These are phyloP conservation scores for Psix sp. DNA, from an alignment of 1,140 invertebrate species.

Conservation along the genomic window DNA sequence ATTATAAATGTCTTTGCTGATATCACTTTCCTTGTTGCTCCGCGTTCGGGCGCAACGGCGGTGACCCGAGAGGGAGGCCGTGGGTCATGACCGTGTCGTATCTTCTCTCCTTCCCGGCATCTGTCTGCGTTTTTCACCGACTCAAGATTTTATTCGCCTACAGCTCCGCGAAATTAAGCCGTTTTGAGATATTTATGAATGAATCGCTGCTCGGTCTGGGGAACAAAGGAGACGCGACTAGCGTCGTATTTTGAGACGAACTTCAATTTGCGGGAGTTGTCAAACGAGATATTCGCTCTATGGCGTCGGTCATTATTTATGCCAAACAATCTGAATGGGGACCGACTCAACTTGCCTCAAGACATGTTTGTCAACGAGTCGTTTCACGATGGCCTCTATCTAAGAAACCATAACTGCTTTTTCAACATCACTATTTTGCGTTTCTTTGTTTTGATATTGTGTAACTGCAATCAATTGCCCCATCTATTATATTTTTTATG, in stretches of 20 bases:
- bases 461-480: background rate
- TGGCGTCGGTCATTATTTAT: slow-evolving; percentile 57
- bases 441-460: background rate
- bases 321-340: slow-evolving; percentile 47
- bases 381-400: slow-evolving; percentile 28
- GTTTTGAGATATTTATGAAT: slow-evolving; percentile 78
- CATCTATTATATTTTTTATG: too few species aligned
- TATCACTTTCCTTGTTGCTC: slow-evolving; percentile 44
- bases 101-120: slow-evolving; percentile 65
- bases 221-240: slow-evolving; percentile 69
- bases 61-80: slow-evolving; percentile 69
- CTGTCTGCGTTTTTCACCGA: slow-evolving; percentile 74
- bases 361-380: slow-evolving; percentile 53
- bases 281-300: slow-evolving; percentile 61
- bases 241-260: slow-evolving; percentile 59
- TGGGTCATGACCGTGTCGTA: slow-evolving; percentile 71
- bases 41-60: slow-evolving; percentile 43
- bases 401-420: slow-evolving; percentile 19
- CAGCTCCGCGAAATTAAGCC: slow-evolving; percentile 76
- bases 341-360: slow-evolving; percentile 35
- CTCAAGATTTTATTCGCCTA: slow-evolving; percentile 74
- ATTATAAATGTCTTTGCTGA: slow-evolving; percentile 68
- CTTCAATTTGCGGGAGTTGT: slow-evolving; percentile 64
- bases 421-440: slow-evolving; percentile 3
- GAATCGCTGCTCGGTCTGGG: slow-evolving; percentile 66